Evolutionary conservation across 1,140 invertebrate species (phyloP).

Genomic region (Drosophila truncata): DNA sequence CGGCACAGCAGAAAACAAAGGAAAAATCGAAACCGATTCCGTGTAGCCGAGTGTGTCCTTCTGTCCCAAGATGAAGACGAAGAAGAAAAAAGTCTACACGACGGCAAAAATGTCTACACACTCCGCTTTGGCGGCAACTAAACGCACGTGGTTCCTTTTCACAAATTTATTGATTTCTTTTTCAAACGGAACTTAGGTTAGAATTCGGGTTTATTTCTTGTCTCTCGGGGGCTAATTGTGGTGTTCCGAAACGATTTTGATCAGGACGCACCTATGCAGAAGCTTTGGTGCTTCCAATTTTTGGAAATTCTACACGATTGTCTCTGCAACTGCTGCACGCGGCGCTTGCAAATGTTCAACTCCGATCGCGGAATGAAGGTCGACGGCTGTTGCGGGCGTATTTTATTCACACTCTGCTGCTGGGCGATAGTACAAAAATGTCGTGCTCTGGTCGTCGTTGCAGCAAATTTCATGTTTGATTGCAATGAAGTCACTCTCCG

Average conservation of each 20-base stretch:
- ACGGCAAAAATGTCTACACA: slow-evolving; percentile 41
- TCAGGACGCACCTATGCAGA: slow-evolving; percentile 83
- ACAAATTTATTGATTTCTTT: slow-evolving; percentile 45
- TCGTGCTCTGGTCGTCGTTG: slow-evolving; percentile 72
- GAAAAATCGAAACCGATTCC: slow-evolving; percentile 14
- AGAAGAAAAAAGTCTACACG: slow-evolving; percentile 37
- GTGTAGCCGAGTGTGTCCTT: slow-evolving; percentile 50
- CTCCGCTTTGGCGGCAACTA: slow-evolving; percentile 53
- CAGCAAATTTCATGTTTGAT: slow-evolving; percentile 85
- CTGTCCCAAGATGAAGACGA: slow-evolving; percentile 6
- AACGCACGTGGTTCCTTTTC: slow-evolving; percentile 53
- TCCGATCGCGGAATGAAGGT: slow-evolving; percentile 62
- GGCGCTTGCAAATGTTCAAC: slow-evolving; percentile 63
- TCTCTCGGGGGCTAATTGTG: slow-evolving; percentile 8
- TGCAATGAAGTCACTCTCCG: slow-evolving; percentile 70
- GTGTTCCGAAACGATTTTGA: slow-evolving; percentile 44
- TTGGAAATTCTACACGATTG: slow-evolving; percentile 62
- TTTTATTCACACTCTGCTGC: slow-evolving; percentile 65
- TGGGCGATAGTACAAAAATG: slow-evolving; percentile 69
- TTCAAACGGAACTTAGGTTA: slow-evolving; percentile 40
- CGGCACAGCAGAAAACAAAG: slow-evolving; percentile 28
- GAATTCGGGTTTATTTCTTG: slow-evolving; percentile 10
- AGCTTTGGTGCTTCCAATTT: slow-evolving; percentile 84
- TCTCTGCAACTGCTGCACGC: slow-evolving; percentile 50
- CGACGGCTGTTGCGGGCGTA: slow-evolving; percentile 49